These are phyloP conservation scores for Drosophila carrolli DNA, from an alignment of 1,140 invertebrate genomes.

Conservation along the genomic window DNA sequence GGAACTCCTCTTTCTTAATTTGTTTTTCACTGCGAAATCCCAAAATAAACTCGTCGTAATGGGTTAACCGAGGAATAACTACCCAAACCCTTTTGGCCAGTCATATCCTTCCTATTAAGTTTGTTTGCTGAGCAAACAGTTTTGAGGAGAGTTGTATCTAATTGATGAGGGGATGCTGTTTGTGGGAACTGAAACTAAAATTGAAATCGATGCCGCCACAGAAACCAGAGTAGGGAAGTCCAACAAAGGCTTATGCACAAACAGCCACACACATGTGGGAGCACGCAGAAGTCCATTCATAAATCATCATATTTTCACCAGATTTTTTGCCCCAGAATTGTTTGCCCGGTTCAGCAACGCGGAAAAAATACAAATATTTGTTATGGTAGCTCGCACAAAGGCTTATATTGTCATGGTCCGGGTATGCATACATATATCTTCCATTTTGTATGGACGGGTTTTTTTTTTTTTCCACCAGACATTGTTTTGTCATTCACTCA, in stretches of 20 bases:
- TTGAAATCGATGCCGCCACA: slow-evolving; percentile 60
- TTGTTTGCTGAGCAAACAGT: slow-evolving; percentile 43
- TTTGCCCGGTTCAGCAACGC: slow-evolving; percentile 49
- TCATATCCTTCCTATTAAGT: slow-evolving; percentile 19
- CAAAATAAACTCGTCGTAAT: slow-evolving; percentile 28
- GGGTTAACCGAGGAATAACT: slow-evolving; percentile 2
- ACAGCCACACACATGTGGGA: slow-evolving; percentile 1
- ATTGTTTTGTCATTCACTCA: slow-evolving; percentile 38
- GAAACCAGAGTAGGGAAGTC: slow-evolving; percentile 7
- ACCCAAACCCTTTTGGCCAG: slow-evolving; percentile 27
- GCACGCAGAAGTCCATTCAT: slow-evolving; percentile 49
- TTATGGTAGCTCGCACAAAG: slow-evolving; percentile 44
- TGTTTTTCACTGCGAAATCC: not conserved
- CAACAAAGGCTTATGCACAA: slow-evolving; percentile 5
- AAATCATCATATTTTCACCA: slow-evolving; percentile 68
- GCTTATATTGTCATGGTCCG: slow-evolving; percentile 54
- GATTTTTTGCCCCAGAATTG: slow-evolving; percentile 27
- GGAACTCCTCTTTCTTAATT: not conserved
- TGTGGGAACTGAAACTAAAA: slow-evolving; percentile 26
- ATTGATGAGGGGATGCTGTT: slow-evolving; percentile 47
- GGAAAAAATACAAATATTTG: slow-evolving; percentile 73
- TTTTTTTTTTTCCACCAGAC: slow-evolving; percentile 3
- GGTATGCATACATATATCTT: slow-evolving; percentile 1
- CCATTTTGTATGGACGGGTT: not conserved
- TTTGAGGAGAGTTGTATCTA: slow-evolving; percentile 26